Evolutionary conservation across 2,797 vertebrate genomes (phyloP).

Genomic region (Hirundo rustica): DNA sequence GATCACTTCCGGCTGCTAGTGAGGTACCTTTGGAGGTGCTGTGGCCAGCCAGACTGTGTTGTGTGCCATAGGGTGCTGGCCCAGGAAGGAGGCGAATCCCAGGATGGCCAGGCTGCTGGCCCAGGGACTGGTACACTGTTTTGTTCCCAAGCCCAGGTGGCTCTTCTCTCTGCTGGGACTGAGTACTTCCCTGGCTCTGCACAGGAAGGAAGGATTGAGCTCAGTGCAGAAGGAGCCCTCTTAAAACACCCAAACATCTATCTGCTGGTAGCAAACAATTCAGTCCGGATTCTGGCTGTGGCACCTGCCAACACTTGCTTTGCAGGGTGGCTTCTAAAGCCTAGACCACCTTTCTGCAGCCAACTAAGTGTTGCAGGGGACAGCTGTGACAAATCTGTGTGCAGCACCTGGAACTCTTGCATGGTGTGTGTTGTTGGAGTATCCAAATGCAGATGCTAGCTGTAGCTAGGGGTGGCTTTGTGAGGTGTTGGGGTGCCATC

Average conservation of each 20-base stretch:
- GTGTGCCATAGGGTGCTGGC: neutral
- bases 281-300: accelerated
- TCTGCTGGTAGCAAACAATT: neutral
- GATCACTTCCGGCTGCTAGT: neutral
- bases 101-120: neutral
- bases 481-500: neutral
- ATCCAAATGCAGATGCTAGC: neutral
- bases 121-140: neutral
- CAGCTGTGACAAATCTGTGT: neutral
- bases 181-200: neutral
- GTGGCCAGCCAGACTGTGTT: neutral
- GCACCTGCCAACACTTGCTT: neutral
- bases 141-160: neutral
- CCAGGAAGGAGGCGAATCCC: accelerated
- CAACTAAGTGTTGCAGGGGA: neutral
- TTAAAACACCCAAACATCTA: neutral
- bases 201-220: neutral
- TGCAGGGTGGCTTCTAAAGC: neutral
- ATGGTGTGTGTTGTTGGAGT: neutral
- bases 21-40: neutral
- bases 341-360: neutral
- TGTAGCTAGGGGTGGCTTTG: neutral
- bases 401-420: neutral
- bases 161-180: neutral
- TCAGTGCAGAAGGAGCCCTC: neutral